Base-by-base conservation (phyloP, 2,888 invertebrate genomes). In the Hoplodrina blanda region DNA sequence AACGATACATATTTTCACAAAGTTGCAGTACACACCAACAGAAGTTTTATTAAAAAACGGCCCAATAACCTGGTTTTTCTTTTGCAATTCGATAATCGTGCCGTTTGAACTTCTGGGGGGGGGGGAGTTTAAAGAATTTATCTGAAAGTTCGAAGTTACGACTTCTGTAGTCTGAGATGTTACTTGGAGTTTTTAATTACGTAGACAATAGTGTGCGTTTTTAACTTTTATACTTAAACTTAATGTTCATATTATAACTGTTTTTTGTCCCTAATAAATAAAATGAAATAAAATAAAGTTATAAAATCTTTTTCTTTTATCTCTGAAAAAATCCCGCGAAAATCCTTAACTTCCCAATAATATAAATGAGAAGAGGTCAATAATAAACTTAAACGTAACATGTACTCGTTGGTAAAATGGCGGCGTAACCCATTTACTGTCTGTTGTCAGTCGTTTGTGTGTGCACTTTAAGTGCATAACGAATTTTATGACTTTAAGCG, bases 21-120 rank as follows among this genome's bases (percentile, higher is more conserved):
- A 72, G 25, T 65, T 62, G 19, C 77, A 63, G 60, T 75, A 66
- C 64, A 72, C 69, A 84, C 75, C 33, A 59, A 68, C 53, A 56
- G 79, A 88, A 89, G 81, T 89, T 89, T 84, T 88, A 89, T 88
- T 88, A 87, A 88, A n/a, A 88, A 86, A 80, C 73, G 82, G 66
- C 25, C 69, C 85, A 81, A 84, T 88, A 87, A 84, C 75, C 67
- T 73, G 75, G 71, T 68, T 81, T 74, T 80, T 80, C 83, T 78
- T 76, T 78, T 66, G 69, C 52, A 71, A 82, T 70, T 80, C 68
- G 44, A 82, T 82, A 83, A 83, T 83, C 67, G 69, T 41, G 33
- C 44, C 46, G 52, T 54, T 70, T 72, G 8, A 68, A 67, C 55
- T 66, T 69, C 62, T 10, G 11, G 33, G 3, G 25, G 25, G 25